A percentile compares a stretch with the other conserved stretches of the same genome.
Evolutionary conservation across 2,113 vertebrate genomes (phyloP).

Genomic region (Eupsittula cactorum): DNA sequence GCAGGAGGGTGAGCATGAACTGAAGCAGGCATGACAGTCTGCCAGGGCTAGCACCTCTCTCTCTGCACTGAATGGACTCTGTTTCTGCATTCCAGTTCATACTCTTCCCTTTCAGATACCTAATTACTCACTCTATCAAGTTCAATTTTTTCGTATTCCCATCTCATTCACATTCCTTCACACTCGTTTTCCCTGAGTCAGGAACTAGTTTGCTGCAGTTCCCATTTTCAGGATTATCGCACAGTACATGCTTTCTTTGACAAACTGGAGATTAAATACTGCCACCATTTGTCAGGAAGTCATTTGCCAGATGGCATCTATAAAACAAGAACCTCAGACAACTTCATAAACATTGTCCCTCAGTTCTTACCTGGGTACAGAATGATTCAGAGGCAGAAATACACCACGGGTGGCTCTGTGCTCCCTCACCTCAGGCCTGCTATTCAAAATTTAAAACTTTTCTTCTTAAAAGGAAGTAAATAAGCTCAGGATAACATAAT

Average conservation of each 20-base stretch:
- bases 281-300: neutral
- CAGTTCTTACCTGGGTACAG: neutral
- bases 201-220: neutral
- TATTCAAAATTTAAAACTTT: neutral
- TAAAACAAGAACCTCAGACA: neutral
- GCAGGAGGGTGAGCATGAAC: neutral
- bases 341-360: neutral
- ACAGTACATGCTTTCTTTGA: neutral
- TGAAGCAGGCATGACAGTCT: too few relatives aligned
- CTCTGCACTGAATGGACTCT: fast-evolving
- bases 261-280: neutral
- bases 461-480: neutral
- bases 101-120: neutral
- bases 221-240: neutral
- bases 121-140: neutral
- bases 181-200: neutral
- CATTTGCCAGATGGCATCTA: neutral
- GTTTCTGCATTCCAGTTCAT: fast-evolving
- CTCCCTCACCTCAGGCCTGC: neutral
- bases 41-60: neutral
- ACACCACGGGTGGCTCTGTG: fast-evolving
- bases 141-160: neutral
- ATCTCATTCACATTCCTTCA: neutral
- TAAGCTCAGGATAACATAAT: neutral
- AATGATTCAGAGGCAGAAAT: neutral